phyloP scores from a whole-genome alignment of 1,140 invertebrate species.

The Trichoplusia ni region DNA sequence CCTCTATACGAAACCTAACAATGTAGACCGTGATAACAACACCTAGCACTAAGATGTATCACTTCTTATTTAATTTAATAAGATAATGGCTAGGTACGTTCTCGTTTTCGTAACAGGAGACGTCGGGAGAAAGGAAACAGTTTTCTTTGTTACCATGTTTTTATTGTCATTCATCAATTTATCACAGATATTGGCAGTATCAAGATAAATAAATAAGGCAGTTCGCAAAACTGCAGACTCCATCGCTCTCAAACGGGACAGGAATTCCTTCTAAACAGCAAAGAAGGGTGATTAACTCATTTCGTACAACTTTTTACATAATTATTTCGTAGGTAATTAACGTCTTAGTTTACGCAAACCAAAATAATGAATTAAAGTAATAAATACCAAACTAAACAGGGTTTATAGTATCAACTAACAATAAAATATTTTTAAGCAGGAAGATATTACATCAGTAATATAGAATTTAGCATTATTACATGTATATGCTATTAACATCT shows the following conservation, averaged over 20 bases:
- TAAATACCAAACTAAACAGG: conserved; percentile 25
- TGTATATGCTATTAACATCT: conserved; percentile 26
- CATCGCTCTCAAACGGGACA: conserved; percentile 34
- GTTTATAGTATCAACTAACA: conserved; percentile 15
- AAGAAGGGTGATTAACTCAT: conserved; percentile 13
- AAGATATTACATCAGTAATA: conserved; percentile 17
- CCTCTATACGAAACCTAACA: too few relatives aligned
- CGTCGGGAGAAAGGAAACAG: conserved; percentile 76
- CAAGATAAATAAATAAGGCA: conserved; percentile 49
- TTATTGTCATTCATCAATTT: conserved; percentile 59
- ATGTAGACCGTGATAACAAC: too few relatives aligned
- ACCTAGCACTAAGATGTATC: too few relatives aligned
- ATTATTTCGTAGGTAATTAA: conserved; percentile 13
- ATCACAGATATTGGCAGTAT: conserved; percentile 60
- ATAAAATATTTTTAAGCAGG: conserved; percentile 22
- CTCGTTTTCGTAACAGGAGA: conserved; percentile 44
- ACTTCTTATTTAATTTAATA: background rate
- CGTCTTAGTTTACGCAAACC: conserved; percentile 14
- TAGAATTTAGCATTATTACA: conserved; percentile 22
- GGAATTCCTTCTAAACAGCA: conserved; percentile 30
- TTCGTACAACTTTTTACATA: conserved; percentile 16
- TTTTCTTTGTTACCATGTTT: conserved; percentile 69
- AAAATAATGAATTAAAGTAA: conserved; percentile 11
- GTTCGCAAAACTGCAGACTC: conserved; percentile 49
- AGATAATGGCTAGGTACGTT: conserved; percentile 7